phyloP scores from a whole-genome alignment of 64 coral and sea anemone species.

The Dendronephthya gigantea region DNA sequence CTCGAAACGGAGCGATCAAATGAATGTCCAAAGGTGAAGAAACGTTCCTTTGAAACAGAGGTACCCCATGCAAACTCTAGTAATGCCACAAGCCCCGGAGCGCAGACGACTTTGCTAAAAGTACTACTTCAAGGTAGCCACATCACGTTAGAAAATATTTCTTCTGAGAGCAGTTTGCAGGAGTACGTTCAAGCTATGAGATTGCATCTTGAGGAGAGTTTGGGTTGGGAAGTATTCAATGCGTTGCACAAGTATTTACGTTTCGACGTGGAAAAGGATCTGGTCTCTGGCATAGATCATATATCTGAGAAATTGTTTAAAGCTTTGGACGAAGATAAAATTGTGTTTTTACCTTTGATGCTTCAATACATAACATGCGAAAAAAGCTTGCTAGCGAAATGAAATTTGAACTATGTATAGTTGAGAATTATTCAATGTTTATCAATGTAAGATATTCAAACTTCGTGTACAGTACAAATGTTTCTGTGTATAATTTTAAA shows the following conservation, averaged over 20 bases:
- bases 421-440: no score
- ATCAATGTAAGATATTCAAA: no score
- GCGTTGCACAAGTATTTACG: neutral
- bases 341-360: neutral
- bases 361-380: neutral
- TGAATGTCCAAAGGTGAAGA: no score
- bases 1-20: neutral
- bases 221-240: neutral
- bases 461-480: no score
- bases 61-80: neutral
- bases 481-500: no score
- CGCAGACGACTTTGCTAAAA: neutral
- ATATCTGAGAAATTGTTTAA: neutral
- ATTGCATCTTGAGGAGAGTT: neutral
- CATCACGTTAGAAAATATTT: neutral
- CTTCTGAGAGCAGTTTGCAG: neutral
- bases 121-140: neutral
- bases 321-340: neutral
- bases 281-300: neutral
- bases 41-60: neutral
- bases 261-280: neutral
- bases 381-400: neutral
- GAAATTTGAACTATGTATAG: neutral
- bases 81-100: neutral
- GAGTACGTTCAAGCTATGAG: neutral